Evolutionary conservation across 2,113 vertebrate species (phyloP).

Genomic region (Hemicordylus capensis): DNA sequence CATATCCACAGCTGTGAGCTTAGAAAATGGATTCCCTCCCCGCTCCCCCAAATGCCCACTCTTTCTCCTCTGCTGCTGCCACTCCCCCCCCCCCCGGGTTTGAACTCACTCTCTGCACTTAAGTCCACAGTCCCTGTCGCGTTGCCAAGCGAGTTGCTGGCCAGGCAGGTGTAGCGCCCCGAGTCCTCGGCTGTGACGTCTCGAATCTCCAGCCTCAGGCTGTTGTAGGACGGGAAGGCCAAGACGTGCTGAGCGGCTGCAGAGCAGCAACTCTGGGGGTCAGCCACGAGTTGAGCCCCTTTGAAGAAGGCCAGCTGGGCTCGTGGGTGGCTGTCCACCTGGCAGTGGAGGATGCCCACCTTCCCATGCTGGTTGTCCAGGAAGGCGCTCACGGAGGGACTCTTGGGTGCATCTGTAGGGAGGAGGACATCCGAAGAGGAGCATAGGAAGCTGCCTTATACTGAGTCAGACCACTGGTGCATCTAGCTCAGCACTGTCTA

Average conservation of each 20-base stretch:
- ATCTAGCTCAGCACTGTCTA: too few species aligned
- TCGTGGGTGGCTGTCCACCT: conserved; percentile 64
- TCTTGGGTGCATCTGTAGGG: conserved; percentile 61
- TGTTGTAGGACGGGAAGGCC: conserved; percentile 45
- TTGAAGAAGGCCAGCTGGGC: conserved; percentile 65
- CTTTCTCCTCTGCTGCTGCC: neutral
- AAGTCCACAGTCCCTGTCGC: conserved; percentile 56
- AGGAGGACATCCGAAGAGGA: neutral
- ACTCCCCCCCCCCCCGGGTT: too few species aligned
- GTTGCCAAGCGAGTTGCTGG: conserved; percentile 66
- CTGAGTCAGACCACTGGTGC: rapidly evolving
- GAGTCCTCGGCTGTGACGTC: conserved; percentile 15
- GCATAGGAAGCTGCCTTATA: too few species aligned
- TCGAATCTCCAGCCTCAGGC: conserved; percentile 61
- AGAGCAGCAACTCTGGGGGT: conserved; percentile 4
- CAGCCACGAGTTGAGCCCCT: conserved; percentile 54
- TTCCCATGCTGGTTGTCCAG: conserved; percentile 64
- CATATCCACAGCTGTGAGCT: neutral
- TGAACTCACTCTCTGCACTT: conserved; percentile 55
- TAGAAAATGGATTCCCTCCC: rapidly evolving
- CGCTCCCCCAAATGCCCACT: rapidly evolving
- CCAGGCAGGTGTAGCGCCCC: conserved; percentile 68
- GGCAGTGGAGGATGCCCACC: conserved; percentile 70
- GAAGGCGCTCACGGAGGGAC: conserved; percentile 63
- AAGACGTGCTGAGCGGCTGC: neutral